Evolutionary conservation across 2,113 vertebrate species (phyloP), one percentile per base, ranked within the genome.

Genomic region (Psittacula cyanocephala): DNA sequence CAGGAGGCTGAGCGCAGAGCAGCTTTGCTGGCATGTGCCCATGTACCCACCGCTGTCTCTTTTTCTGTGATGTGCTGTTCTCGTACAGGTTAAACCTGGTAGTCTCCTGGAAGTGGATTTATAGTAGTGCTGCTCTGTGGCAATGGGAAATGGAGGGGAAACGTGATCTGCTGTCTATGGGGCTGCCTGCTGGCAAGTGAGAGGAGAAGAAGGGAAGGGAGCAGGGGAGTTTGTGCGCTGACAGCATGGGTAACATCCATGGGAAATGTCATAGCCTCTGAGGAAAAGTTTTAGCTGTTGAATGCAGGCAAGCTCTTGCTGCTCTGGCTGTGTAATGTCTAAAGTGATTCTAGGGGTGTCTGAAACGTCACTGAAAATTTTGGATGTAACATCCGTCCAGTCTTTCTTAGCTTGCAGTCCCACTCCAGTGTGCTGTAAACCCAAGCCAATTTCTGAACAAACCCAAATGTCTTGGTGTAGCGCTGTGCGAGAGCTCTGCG

Each of bases 401-500:
- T 88, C 67, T 85, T 75, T 57, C 65, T 64, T 76, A 44, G 2
- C 83, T 91, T 79, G 28, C 74, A 27, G 78, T 82, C 59, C 28
- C 60, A 53, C 90, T 90, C 63, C 76, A 84, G 11, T 63, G 65
- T 35, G 17, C 78, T 91, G 28, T 87, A 78, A 94, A 91, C 29
- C 69, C 69, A 86, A 59, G 95, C 92, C 95, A 94, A 83, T 86
- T 94, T 86, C 92, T 95, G 95, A 97, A 65, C 82, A 81, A 96
- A 93, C 79, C 72, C 94, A 95, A 95, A 96, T 93, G 92, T 93
- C 82, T 90, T 94, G 95, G 88, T 94, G 29, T 53, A 28, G 37
- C 5, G 3, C 53, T 72, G 49, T 1, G 1, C 24, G 6, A 31
- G 49, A 77, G 67, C 15, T 7, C 79, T 93, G 33, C 0, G 1